A percentile compares a stretch with the other conserved stretches of the same genome.
Evolutionary conservation across 2,888 invertebrate species (phyloP).

Genomic region (Drosophila monieri): DNA sequence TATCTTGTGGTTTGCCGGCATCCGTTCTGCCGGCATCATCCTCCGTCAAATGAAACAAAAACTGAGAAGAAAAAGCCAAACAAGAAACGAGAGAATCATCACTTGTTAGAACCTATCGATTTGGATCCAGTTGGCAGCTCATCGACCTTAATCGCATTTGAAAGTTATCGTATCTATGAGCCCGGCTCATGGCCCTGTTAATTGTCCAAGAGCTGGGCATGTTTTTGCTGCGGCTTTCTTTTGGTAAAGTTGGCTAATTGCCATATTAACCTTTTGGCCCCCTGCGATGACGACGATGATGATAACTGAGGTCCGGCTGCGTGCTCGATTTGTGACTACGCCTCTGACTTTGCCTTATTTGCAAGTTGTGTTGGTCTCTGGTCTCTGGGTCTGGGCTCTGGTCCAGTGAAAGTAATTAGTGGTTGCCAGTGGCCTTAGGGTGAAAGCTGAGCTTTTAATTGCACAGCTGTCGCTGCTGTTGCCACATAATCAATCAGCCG

Average conservation of each 20-base stretch:
- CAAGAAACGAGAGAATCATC: conserved; percentile 40
- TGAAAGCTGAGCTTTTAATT: conserved; percentile 76
- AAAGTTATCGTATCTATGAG: conserved; percentile 61
- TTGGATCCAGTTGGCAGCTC: conserved; percentile 42
- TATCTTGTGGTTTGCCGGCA: conserved; percentile 42
- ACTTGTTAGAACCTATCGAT: conserved; percentile 66
- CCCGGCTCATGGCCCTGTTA: conserved; percentile 10
- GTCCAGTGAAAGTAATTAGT: conserved; percentile 74
- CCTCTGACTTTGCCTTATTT: conserved; percentile 38
- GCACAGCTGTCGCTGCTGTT: conserved; percentile 40
- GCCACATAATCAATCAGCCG: conserved; percentile 66
- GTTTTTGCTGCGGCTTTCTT: conserved; percentile 39
- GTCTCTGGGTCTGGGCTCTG: conserved; percentile 2
- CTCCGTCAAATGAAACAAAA: background rate
- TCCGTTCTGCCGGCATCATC: conserved; percentile 44
- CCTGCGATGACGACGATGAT: conserved; percentile 38
- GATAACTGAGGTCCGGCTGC: conserved; percentile 46
- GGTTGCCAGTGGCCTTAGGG: conserved; percentile 57
- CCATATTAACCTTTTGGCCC: conserved; percentile 73
- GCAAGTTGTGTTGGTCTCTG: conserved; percentile 44
- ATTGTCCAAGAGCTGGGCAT: conserved; percentile 8
- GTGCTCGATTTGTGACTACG: conserved; percentile 59
- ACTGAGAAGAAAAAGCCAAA: conserved; percentile 1
- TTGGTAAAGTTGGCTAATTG: conserved; percentile 64
- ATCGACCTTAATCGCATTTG: conserved; percentile 75